Conservation (phyloP, 2,888 invertebrate genomes). For the Leptodirus hochenwartii region DNA sequence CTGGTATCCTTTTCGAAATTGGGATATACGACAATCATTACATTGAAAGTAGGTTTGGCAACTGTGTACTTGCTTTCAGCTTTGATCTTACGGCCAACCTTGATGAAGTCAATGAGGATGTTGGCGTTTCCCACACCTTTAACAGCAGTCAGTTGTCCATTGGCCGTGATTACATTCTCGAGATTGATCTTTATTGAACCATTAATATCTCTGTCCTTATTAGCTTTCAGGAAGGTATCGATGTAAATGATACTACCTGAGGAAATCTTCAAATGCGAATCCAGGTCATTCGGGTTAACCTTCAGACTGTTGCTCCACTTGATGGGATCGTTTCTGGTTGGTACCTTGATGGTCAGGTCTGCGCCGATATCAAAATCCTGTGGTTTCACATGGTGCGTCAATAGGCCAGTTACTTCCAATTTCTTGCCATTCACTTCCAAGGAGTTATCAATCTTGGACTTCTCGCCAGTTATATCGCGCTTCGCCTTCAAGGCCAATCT, state of each 20-base stretch:
- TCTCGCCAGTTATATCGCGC: conserved; percentile 35
- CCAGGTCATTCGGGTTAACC: conserved; percentile 24
- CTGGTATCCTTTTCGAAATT: conserved; percentile 52
- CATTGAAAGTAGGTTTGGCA: conserved; percentile 38
- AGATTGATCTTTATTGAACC: conserved; percentile 37
- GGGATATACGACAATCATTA: conserved; percentile 42
- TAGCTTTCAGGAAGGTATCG: conserved; percentile 34
- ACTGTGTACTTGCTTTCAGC: conserved; percentile 41
- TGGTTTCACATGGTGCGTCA: conserved; percentile 34
- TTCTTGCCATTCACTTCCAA: conserved; percentile 40
- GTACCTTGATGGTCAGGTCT: conserved; percentile 34
- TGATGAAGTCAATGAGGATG: conserved; percentile 37
- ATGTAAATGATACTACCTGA: conserved; percentile 31
- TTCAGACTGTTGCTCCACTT: conserved; percentile 29
- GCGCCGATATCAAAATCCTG: conserved; percentile 38
- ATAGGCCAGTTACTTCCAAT: conserved; percentile 39
- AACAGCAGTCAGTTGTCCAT: conserved; percentile 42
- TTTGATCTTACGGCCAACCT: conserved; percentile 40
- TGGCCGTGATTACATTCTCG: conserved; percentile 39
- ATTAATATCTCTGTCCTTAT: conserved; percentile 26
- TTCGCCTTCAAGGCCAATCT: conserved; percentile 34
- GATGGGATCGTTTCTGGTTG: conserved; percentile 34
- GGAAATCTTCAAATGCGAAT: conserved; percentile 34
- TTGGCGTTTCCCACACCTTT: conserved; percentile 46
- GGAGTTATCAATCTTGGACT: conserved; percentile 42